Base-by-base conservation (phyloP, 2,888 invertebrate species). In the Schizaphis graminum region DNA sequence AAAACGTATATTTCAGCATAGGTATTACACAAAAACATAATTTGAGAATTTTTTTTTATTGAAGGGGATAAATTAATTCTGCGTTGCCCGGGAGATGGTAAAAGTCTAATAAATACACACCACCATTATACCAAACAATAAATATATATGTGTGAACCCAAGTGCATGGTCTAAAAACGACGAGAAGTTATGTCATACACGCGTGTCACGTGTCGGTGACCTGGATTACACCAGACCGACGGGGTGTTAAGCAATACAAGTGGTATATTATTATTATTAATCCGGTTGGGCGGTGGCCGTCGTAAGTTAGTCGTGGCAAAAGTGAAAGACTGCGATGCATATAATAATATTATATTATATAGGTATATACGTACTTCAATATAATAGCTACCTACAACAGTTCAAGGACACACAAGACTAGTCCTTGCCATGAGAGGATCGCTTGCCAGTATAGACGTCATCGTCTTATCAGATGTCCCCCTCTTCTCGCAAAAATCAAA, bases 141-240 rank as follows among this genome's bases (percentile, higher is more conserved):
- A 5, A 47, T n/a, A 8, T 53, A 35, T 88, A 86, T n/a, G 41
- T 35, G n/a, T 53, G 49, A 35, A 87, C 53, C 53, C 49, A 24
- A 67, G 47, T 24, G 11, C 47, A 77, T 35, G 56, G 61, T 67
- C 61, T 61, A 47, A 84, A 56, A 56, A 44, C 85, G 41, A 84
- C 84, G 21, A 84, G 26, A 77, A n/a, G 77, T 91, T 91, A 91
- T 91, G 49, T 77, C 91, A 91, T 49, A 3, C 53, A 5, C 77
- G 35, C 88, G 4, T 35, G 41, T 44, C 41, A 3, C 41, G 41
- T 44, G 87, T 49, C 44, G 44, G 85, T 56, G 85, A 57, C 85
- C 91, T 56, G 85, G 85, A 91, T 91, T 91, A 41, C 91, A 44
- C 84, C 85, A 85, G 44, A 47, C 35, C 57, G 85, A 47, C 86